phyloP scores from a whole-genome alignment of 2,113 vertebrate species.

The Saccopteryx bilineata region DNA sequence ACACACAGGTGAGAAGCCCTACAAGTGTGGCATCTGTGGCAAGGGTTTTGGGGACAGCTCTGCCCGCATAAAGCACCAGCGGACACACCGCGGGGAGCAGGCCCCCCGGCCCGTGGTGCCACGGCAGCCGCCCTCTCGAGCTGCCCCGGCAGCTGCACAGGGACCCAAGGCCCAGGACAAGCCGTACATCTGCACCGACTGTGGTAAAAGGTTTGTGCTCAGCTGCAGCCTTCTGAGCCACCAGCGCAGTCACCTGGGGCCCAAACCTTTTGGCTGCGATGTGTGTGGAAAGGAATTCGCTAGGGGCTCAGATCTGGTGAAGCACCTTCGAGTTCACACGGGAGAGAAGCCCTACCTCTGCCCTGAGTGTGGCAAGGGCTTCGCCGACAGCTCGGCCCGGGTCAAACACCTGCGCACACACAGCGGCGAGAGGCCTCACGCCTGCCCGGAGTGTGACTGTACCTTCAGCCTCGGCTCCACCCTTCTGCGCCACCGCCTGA shows the following conservation, averaged over 20 bases:
- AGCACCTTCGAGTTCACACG: slow-evolving; percentile 81
- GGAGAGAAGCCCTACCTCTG: slow-evolving; percentile 84
- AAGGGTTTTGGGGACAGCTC: slow-evolving; percentile 84
- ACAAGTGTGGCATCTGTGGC: slow-evolving; percentile 83
- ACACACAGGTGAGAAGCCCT: slow-evolving; percentile 82
- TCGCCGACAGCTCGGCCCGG: slow-evolving; percentile 91
- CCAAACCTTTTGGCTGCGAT: slow-evolving; percentile 82
- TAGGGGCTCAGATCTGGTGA: slow-evolving; percentile 82
- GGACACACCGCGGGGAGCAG: slow-evolving; percentile 75
- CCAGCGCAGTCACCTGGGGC: slow-evolving; percentile 83
- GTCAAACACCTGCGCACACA: slow-evolving; percentile 92
- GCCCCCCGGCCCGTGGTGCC: slow-evolving; percentile 39
- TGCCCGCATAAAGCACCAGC: slow-evolving; percentile 83
- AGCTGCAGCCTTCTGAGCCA: slow-evolving; percentile 84
- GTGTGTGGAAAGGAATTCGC: slow-evolving; percentile 84
- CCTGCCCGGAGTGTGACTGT: slow-evolving; percentile 89
- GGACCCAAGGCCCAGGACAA: slow-evolving; percentile 78
- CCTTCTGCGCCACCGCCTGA: slow-evolving; percentile 79
- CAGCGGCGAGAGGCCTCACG: slow-evolving; percentile 89
- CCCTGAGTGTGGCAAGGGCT: slow-evolving; percentile 87
- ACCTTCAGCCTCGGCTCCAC: slow-evolving; percentile 87
- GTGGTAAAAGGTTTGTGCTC: slow-evolving; percentile 83
- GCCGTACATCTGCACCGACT: slow-evolving; percentile 79
- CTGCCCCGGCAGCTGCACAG: background rate
- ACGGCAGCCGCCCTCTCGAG: slow-evolving; percentile 60